These are phyloP conservation scores for Uropetala carovei DNA, from an alignment of 2,888 invertebrate species.

Conservation along the genomic window DNA sequence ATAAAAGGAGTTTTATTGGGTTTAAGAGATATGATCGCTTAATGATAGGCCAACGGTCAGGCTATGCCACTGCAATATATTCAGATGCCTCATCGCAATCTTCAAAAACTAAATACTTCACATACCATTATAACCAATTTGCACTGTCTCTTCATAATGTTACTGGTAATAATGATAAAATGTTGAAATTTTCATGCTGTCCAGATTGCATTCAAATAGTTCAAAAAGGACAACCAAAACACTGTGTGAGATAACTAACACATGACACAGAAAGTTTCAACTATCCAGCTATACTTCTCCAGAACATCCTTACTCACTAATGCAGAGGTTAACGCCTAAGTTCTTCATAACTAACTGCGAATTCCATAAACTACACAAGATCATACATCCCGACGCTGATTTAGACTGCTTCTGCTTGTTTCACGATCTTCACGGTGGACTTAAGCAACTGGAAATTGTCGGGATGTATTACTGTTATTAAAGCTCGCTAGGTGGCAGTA, in stretches of 20 bases:
- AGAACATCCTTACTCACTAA: neutral
- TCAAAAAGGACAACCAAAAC: neutral
- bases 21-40: neutral
- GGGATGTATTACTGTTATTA: neutral
- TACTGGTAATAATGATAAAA: neutral
- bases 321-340: neutral
- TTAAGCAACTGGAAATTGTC: neutral
- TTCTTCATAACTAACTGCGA: neutral
- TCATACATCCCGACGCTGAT: neutral
- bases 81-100: neutral
- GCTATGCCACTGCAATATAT: neutral
- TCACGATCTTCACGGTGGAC: neutral
- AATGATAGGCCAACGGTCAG: neutral
- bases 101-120: neutral
- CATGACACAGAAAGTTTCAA: neutral
- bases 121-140: neutral
- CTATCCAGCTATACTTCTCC: neutral
- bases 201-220: constrained; percentile 3
- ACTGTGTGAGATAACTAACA: neutral
- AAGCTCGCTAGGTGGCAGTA: neutral
- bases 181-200: neutral
- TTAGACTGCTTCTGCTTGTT: constrained; percentile 11
- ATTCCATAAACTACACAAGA: neutral
- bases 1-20: neutral
- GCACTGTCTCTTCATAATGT: neutral